Percentiles rank a stretch among this genome's conserved stretches.
phyloP scores from a whole-genome alignment of 2,113 vertebrate species.

The Gnathonemus echidnorhynchus region DNA sequence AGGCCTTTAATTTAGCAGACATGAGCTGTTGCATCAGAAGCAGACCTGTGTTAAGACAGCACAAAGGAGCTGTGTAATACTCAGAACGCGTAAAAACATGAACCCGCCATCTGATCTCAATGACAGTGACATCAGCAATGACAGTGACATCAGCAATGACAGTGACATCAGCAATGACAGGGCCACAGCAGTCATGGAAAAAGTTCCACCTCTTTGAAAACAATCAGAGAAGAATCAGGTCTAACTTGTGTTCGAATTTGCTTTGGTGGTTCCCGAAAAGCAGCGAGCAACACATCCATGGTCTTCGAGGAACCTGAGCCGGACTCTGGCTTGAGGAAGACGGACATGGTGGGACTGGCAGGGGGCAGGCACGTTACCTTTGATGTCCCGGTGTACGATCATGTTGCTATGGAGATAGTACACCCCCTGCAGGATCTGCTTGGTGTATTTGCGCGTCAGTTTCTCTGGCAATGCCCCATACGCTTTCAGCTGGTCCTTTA shows the following conservation, averaged over 20 bases:
- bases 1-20: neutral
- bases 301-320: neutral
- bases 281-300: neutral
- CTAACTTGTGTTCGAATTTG: neutral
- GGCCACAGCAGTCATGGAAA: neutral
- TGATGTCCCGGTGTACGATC: slow-evolving; percentile 89
- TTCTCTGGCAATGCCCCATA: slow-evolving; percentile 84
- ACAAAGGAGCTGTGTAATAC: neutral
- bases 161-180: neutral
- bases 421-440: slow-evolving; percentile 85
- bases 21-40: neutral
- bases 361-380: slow-evolving; percentile 63
- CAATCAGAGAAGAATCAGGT: neutral
- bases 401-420: slow-evolving; percentile 89
- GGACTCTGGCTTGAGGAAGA: neutral
- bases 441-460: slow-evolving; percentile 77
- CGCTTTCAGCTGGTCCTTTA: slow-evolving; percentile 84
- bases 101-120: neutral
- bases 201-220: neutral
- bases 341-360: neutral
- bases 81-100: neutral
- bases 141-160: too few relatives aligned
- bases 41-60: neutral
- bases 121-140: neutral
- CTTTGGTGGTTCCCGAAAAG: neutral